These are phyloP conservation scores for Apis florea DNA, from an alignment of 1,140 invertebrate genomes.

Conservation along the genomic window DNA sequence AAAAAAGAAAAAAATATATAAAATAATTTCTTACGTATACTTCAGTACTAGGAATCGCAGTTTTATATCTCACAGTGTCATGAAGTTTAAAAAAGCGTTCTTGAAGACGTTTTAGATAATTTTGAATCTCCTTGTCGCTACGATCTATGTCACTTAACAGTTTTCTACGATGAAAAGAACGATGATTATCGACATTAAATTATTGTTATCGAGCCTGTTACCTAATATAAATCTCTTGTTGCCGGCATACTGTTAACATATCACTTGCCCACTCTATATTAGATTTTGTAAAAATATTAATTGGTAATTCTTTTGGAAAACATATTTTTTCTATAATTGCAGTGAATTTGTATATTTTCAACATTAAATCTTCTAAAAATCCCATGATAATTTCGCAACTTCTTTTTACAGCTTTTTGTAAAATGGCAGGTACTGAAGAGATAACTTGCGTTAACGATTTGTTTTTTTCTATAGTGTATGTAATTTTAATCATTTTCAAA, in stretches of 20 bases:
- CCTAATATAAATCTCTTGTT: constrained; percentile 83
- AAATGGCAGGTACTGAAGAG: constrained; percentile 81
- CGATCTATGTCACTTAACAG: constrained; percentile 81
- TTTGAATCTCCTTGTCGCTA: constrained; percentile 77
- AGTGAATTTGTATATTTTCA: constrained; percentile 83
- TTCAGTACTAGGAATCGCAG: constrained; percentile 83
- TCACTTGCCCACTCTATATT: constrained; percentile 80
- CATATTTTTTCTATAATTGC: constrained; percentile 79
- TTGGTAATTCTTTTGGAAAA: not conserved
- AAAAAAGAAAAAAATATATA: not conserved
- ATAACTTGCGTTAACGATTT: not conserved
- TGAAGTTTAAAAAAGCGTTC: constrained; percentile 81
- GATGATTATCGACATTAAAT: not conserved
- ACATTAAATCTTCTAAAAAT: constrained; percentile 82
- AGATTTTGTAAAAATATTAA: constrained; percentile 68
- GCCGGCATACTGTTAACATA: constrained; percentile 82
- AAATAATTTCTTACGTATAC: constrained; percentile 83
- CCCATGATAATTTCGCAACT: constrained; percentile 80
- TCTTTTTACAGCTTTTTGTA: constrained; percentile 82
- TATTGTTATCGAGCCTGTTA: constrained; percentile 39
- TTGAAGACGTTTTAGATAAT: constrained; percentile 76
- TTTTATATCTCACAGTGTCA: constrained; percentile 82
- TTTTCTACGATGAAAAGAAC: constrained; percentile 74
- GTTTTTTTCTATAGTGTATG: not conserved
- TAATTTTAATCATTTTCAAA: not conserved